phyloP scores from a whole-genome alignment of 1,140 invertebrate genomes.

The Scaptodrosophila lebanonensis region DNA sequence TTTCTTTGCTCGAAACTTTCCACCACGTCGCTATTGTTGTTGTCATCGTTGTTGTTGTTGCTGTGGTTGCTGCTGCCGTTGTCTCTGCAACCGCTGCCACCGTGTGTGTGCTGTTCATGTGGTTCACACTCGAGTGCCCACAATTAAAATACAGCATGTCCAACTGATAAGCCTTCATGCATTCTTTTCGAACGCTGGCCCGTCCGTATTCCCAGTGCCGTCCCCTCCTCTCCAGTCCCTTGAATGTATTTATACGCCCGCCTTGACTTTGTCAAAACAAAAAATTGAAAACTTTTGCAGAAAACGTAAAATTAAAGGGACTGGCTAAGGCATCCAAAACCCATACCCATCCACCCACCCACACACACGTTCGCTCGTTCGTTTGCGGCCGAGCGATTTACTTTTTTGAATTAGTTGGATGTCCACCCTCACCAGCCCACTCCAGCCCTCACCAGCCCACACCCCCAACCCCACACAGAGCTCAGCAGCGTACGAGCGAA shows the following conservation, averaged over 20 bases:
- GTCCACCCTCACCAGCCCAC: background rate
- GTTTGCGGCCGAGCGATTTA: conserved; percentile 24
- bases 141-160: conserved; percentile 73
- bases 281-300: conserved; percentile 66
- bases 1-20: background rate
- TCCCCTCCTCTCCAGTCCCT: background rate
- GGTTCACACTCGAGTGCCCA: conserved; percentile 66
- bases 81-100: conserved; percentile 19
- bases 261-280: conserved; percentile 26
- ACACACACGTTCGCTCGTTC: background rate
- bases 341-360: conserved; percentile 5
- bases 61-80: conserved; percentile 15
- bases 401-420: conserved; percentile 26
- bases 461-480: conserved; percentile 33
- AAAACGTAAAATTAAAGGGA: conserved; percentile 60
- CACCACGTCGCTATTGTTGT: conserved; percentile 10
- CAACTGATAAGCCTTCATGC: conserved; percentile 73
- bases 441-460: conserved; percentile 3
- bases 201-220: background rate
- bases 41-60: conserved; percentile 13
- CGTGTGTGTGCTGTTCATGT: background rate
- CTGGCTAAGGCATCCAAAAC: conserved; percentile 5
- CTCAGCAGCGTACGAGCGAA: background rate
- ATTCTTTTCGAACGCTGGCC: conserved; percentile 42
- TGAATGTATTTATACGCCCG: conserved; percentile 9